Percentiles rank a stretch among this genome's conserved stretches.
Conservation (phyloP, 1,140 invertebrate species). For the Campodea augens region DNA sequence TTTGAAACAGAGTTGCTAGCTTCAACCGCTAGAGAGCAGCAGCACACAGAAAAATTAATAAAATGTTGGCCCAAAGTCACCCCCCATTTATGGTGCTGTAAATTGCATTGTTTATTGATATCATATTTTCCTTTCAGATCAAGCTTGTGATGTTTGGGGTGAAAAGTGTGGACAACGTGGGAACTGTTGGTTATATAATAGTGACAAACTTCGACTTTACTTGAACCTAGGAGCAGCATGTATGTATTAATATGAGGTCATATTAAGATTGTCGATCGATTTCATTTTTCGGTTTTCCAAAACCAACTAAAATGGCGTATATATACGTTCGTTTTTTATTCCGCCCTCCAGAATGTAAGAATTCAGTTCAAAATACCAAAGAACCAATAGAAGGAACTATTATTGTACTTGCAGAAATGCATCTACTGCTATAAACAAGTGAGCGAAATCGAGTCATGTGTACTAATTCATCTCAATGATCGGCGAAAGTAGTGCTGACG, state of each 20-base stretch:
- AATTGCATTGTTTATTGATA: too few relatives aligned
- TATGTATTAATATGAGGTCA: slow-evolving; percentile 19
- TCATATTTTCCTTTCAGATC: slow-evolving; percentile 23
- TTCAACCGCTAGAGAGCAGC: too few relatives aligned
- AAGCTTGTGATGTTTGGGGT: slow-evolving; percentile 41
- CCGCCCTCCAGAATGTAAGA: too few relatives aligned
- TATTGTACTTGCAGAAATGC: background rate
- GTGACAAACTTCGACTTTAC: slow-evolving; percentile 32
- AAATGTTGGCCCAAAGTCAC: too few relatives aligned
- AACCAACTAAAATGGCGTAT: background rate
- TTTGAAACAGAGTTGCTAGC: too few relatives aligned
- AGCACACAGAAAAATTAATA: too few relatives aligned
- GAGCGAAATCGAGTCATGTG: too few relatives aligned
- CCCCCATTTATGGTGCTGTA: too few relatives aligned
- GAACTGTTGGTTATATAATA: slow-evolving; percentile 43
- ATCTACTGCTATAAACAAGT: background rate
- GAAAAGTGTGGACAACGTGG: slow-evolving; percentile 35
- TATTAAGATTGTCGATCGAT: too few relatives aligned
- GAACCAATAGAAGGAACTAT: background rate
- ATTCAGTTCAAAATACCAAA: background rate
- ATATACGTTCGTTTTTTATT: background rate
- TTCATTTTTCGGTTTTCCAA: too few relatives aligned
- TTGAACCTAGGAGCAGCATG: slow-evolving; percentile 34
- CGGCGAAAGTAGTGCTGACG: too few relatives aligned
- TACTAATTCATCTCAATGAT: too few relatives aligned